Percentiles rank a stretch among this genome's conserved stretches.
These are phyloP conservation scores for Poecilia latipinna DNA, from an alignment of 2,113 vertebrate genomes.

Conservation along the genomic window DNA sequence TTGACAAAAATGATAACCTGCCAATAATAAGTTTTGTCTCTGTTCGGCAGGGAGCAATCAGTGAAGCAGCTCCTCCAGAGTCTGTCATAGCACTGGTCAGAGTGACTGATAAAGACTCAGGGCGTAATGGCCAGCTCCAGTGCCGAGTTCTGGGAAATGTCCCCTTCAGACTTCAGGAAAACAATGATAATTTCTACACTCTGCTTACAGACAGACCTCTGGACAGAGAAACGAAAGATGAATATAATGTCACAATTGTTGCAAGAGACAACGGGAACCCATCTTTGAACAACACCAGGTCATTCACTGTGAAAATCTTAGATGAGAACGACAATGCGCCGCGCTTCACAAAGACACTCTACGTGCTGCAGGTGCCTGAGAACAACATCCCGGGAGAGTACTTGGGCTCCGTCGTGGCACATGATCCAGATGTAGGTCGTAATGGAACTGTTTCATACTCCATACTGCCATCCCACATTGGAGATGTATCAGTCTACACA, in stretches of 20 bases:
- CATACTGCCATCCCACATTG: constrained; percentile 92
- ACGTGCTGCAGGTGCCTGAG: constrained; percentile 95
- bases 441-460: constrained; percentile 97
- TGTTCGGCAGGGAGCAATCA: constrained; percentile 95
- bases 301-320: constrained; percentile 92
- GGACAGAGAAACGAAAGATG: constrained; percentile 93
- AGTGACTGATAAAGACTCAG: constrained; percentile 95
- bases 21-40: constrained; percentile 96
- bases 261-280: constrained; percentile 95
- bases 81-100: constrained; percentile 96
- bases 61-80: constrained; percentile 93
- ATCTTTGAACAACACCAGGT: constrained; percentile 95
- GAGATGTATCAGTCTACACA: constrained; percentile 90
- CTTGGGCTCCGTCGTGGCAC: constrained; percentile 93
- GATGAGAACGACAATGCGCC: constrained; percentile 98
- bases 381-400: constrained; percentile 99
- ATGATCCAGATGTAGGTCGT: constrained; percentile 94
- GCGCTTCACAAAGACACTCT: constrained; percentile 93
- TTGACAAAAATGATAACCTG: constrained; percentile 97
- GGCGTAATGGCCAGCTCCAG: constrained; percentile 95
- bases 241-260: constrained; percentile 97
- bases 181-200: constrained; percentile 96
- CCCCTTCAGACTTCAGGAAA: constrained; percentile 95
- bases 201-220: constrained; percentile 94
- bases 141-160: constrained; percentile 91